Evolutionary conservation across 2,113 vertebrate genomes (phyloP), one percentile per base, ranked within the genome.

Genomic region (Andinoacara biseriatus): DNA sequence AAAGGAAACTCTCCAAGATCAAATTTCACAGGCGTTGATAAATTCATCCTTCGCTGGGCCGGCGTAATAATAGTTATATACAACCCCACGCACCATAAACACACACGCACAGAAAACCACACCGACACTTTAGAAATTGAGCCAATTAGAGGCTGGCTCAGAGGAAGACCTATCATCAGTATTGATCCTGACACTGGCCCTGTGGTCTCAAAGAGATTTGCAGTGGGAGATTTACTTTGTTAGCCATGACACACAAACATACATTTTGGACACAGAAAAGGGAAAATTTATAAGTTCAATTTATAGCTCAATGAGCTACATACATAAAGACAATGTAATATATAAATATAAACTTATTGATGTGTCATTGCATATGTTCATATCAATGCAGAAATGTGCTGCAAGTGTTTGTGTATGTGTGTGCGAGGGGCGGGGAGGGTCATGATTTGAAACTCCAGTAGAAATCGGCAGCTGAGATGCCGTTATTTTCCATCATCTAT

Each of bases 401-500:
- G 3, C 18, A 58, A 20, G 46, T 67, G 63, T 59, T 58, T 74
- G 60, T 20, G 59, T 65, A 43, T 80, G 58, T 77, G 83, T 8
- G 52, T 57, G 24, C 20, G 31, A 22, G 60, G 33, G 78, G 24
- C 80, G 13, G 75, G 17, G 11, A 7, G 7, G 33, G 56, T n/a
- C 20, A 4, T 81, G 87, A 91, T 92, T 84, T 87, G 86, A 91
- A 92, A 80, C 83, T 89, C 91, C 93, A 80, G 91, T 65, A 91
- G 91, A 92, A 93, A 94, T 95, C 80, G 89, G 86, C 82, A 90
- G 90, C 89, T 91, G 85, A 93, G 87, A 90, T 86, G 83, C 85
- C 86, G 89, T 94, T 94, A 94, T 94, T 93, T 94, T 94, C 93
- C 86, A 90, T 93, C 94, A 94, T 95, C 91, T 94, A 94, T 94